These are phyloP conservation scores for Malurus splendens DNA, from an alignment of 2,797 vertebrate genomes.

Conservation along the genomic window DNA sequence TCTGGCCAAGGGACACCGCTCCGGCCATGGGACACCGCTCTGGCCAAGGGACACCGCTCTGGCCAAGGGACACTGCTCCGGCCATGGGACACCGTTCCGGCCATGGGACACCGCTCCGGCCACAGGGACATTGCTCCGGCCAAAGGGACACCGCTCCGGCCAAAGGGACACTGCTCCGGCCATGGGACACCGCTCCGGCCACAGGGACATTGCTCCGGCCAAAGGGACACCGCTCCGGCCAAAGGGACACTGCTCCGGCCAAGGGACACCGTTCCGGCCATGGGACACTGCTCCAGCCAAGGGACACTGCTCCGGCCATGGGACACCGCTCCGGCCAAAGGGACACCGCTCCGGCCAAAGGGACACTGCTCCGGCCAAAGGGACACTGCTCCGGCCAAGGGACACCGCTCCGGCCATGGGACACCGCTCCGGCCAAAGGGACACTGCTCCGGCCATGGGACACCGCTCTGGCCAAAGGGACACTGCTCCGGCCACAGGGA, in stretches of 20 bases:
- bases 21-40: background rate
- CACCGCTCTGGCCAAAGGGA: rapidly evolving
- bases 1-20: background rate
- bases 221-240: rapidly evolving
- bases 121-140: background rate
- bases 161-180: background rate
- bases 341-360: background rate
- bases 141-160: background rate
- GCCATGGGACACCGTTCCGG: background rate
- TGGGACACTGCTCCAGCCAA: background rate
- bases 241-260: rapidly evolving
- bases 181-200: too few species aligned
- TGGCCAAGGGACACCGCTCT: background rate
- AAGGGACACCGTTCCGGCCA: too few species aligned
- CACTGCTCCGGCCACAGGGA: background rate
- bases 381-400: background rate
- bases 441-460: rapidly evolving
- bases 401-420: too few species aligned
- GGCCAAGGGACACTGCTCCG: background rate
- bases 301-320: rapidly evolving
- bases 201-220: background rate
- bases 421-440: too few species aligned
- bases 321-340: background rate
- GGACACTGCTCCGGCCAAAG: background rate
- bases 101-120: background rate